Evolutionary conservation across 2,797 vertebrate species (phyloP), one percentile per base, ranked within the genome.

Genomic region (Luscinia megarhynchos): DNA sequence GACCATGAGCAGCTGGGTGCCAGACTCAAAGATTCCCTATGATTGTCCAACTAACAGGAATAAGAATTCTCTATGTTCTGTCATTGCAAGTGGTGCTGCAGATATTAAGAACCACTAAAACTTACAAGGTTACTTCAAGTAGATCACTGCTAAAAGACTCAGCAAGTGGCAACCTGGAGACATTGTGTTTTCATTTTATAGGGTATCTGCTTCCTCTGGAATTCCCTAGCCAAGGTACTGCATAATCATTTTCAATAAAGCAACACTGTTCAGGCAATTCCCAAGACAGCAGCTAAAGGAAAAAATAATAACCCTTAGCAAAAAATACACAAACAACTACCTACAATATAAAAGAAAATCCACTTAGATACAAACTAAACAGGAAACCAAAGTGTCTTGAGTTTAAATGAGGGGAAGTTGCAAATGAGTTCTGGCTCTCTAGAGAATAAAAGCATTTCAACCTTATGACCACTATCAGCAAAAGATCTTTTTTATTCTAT

Each of bases 301-400:
- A 94, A 92, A 96, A 96, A 96, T 75, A 97, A 94, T 66, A 96
- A 91, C 53, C 66, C 55, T 87, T 63, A 90, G 73, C 76, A 96
- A 82, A 84, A 92, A 87, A 90, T 87, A 95, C 91, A 97, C 93
- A 97, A 95, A 95, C 96, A 93, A 88, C 77, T 85, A 96, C 68
- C 89, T 84, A 73, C 69, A 68, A 74, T 87, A 90, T 89, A 79
- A 97, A 96, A 96, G 84, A 95, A 94, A 96, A 96, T 91, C 66
- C 51, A 90, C 81, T 93, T 85, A 92, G 75, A 94, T 76, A 73
- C 66, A 92, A 97, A 95, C 80, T 93, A 97, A 97, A 93, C 89
- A 96, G 95, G 95, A 96, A 96, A 95, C 88, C 53, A 79, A 96
- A 95, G 94, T 95, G 89, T 93, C 90, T 70, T 80, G 77, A 90